Evolutionary conservation across 2,797 vertebrate genomes (phyloP).

Genomic region (Anguilla megastoma): DNA sequence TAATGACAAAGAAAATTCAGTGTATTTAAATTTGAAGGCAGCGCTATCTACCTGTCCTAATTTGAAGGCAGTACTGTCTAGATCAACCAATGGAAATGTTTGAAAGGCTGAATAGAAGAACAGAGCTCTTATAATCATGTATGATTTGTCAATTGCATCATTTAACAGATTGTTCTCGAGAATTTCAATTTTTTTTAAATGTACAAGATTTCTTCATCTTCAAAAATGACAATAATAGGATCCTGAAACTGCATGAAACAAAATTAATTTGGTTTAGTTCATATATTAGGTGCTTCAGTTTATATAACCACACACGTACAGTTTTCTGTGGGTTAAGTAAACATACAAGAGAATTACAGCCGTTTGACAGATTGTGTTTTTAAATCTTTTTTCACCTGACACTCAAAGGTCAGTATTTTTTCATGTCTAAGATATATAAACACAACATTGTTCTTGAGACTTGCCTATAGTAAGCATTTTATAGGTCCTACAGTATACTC

Average conservation of each 20-base stretch:
- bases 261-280: background rate
- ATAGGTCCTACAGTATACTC: background rate
- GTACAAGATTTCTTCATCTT: background rate
- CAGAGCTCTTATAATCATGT: background rate
- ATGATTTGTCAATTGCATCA: background rate
- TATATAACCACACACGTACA: background rate
- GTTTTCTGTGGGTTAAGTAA: background rate
- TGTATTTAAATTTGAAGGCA: background rate
- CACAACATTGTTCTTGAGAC: background rate
- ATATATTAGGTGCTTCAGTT: background rate
- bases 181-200: background rate
- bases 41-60: background rate
- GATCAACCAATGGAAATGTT: background rate
- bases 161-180: background rate
- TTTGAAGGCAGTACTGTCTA: background rate
- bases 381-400: background rate
- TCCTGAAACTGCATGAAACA: background rate
- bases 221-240: background rate
- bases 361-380: background rate
- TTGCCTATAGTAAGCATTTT: background rate
- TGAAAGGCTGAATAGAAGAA: background rate
- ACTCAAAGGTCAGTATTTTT: background rate
- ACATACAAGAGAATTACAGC: background rate
- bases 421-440: background rate
- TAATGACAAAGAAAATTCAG: background rate